These are phyloP conservation scores for Torymus texanus DNA, from an alignment of 2,888 invertebrate species.

Conservation along the genomic window DNA sequence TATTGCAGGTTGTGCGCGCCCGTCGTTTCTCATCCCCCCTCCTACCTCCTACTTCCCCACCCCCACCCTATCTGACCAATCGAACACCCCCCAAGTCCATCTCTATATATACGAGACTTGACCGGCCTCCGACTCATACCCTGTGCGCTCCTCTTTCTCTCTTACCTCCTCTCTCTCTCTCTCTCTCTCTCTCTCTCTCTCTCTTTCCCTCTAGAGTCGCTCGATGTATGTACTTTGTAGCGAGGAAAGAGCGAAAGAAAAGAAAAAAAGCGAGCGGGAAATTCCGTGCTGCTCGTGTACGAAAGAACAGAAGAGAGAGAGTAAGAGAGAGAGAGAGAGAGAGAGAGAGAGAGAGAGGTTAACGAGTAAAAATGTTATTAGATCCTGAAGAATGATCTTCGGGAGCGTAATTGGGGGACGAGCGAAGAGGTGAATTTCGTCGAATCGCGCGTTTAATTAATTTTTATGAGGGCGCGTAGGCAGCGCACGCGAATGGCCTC, in stretches of 20 bases:
- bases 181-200: conserved; percentile 1
- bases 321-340: no score
- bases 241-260: background rate
- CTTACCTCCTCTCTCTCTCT: background rate
- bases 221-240: conserved; percentile 40
- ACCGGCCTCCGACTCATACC: conserved; percentile 69
- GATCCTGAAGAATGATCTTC: conserved; percentile 38
- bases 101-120: conserved; percentile 65
- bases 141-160: conserved; percentile 22
- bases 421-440: background rate
- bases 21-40: conserved; percentile 74
- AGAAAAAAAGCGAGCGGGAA: conserved; percentile 7
- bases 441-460: background rate
- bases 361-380: conserved; percentile 56
- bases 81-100: conserved; percentile 73
- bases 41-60: conserved; percentile 64
- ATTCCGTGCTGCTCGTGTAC: conserved; percentile 36
- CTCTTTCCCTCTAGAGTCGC: background rate
- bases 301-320: background rate
- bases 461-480: no score
- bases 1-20: conserved; percentile 71
- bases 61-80: conserved; percentile 74
- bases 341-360: conserved; percentile 1
- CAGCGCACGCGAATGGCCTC: no score
- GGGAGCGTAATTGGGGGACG: conserved; percentile 21